Base-by-base conservation (phyloP, 2,113 vertebrate species). In the Nerophis lumbriciformis region DNA sequence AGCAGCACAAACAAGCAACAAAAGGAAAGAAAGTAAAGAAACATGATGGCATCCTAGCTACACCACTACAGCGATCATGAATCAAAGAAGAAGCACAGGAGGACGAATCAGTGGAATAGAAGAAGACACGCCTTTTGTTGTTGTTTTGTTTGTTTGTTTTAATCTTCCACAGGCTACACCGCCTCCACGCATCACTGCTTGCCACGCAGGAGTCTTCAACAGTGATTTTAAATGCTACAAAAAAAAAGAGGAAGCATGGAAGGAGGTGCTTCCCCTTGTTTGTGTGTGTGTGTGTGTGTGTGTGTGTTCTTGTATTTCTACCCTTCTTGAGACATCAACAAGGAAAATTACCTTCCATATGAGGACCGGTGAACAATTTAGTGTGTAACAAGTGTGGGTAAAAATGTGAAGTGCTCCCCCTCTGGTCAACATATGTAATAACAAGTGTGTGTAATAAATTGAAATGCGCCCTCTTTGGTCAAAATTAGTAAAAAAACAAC, bases 191-290 rank as follows among this genome's bases (percentile, higher is more conserved):
- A 71, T 87, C 84, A 83, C 85, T 82, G 82, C 75, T 63, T 83
- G 79, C 81, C 86, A 82, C 83, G 76, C 76, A 80, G 79, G 82
- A 90, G 86, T 88, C 82, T 81, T 86, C 81, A 83, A 90, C 88
- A 85, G 83, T 85, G 86, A 87, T 83, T 88, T 87, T 90, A 90
- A 90, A 91, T 82, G 87, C 89, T 89, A 90, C 90, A 91, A 91
- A 91, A 91, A 91, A 91, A 90, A 91, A 88, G 88, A 90, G 88
- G 85, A 88, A 87, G 87, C 69, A 5, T 66, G 71, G 71, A 83
- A 83, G 66, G 65, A 78, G 80, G 82, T 81, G 73, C 70, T 76
- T 79, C 78, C 79, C 82, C 68, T 81, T 76, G 73, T 75, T 82
- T 67, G 68, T 81, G 66, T 79, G 60, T 81, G 19, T 56, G 44